Evolutionary conservation across 2,888 invertebrate species (phyloP).

Genomic region (Nymphalis polychloros): DNA sequence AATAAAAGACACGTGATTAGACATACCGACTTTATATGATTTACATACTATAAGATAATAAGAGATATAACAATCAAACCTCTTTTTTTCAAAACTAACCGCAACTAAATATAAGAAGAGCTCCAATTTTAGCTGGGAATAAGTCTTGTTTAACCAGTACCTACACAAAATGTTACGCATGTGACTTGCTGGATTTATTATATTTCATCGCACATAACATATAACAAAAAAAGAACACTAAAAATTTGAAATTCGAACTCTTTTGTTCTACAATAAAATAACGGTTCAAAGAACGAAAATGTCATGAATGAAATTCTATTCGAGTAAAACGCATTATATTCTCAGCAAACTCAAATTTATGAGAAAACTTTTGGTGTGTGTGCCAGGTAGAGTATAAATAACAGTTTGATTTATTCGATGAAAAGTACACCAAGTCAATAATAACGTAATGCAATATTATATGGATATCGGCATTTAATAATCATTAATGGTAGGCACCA

Average conservation of each 20-base stretch:
- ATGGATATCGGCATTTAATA: neutral
- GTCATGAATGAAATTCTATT: slow-evolving; percentile 29
- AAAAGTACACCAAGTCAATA: slow-evolving; percentile 25
- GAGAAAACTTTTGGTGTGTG: slow-evolving; percentile 24
- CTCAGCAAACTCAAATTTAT: slow-evolving; percentile 34
- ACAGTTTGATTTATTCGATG: slow-evolving; percentile 32
- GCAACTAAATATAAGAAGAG: too few relatives aligned
- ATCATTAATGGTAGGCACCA: neutral
- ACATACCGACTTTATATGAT: too few relatives aligned
- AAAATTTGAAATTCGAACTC: neutral
- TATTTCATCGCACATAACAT: neutral
- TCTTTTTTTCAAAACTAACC: too few relatives aligned
- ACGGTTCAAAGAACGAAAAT: slow-evolving; percentile 27
- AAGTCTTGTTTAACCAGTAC: too few relatives aligned
- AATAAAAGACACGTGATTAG: too few relatives aligned
- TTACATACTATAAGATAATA: too few relatives aligned
- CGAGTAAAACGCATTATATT: slow-evolving; percentile 32
- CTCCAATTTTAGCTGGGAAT: too few relatives aligned
- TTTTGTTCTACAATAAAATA: slow-evolving; percentile 8
- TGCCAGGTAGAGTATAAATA: slow-evolving; percentile 29
- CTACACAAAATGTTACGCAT: too few relatives aligned
- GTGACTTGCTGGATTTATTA: neutral
- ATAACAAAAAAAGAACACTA: neutral
- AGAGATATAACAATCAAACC: too few relatives aligned
- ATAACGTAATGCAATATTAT: slow-evolving; percentile 9